phyloP scores from a whole-genome alignment of 2,888 invertebrate genomes.

The Stramonita haemastoma region DNA sequence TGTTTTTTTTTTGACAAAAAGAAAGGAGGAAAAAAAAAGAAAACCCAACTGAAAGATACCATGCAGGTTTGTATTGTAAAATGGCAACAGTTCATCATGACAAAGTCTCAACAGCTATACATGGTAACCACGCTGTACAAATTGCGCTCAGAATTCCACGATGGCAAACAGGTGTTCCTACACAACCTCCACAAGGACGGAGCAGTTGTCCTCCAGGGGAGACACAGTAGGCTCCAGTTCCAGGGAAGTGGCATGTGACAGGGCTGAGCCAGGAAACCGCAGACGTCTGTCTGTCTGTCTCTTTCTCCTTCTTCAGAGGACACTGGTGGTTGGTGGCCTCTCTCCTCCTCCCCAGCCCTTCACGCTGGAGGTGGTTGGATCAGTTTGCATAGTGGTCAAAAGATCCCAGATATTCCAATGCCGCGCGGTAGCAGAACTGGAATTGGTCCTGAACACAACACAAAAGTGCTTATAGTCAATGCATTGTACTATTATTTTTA shows the following conservation, averaged over 20 bases:
- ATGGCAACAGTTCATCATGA: constrained; percentile 19
- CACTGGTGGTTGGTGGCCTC: neutral
- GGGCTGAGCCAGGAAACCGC: neutral
- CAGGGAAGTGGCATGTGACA: neutral
- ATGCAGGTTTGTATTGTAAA: neutral
- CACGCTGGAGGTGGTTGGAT: neutral
- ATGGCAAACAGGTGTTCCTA: neutral
- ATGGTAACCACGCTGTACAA: constrained; percentile 21
- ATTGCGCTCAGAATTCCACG: neutral
- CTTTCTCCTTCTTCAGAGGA: neutral
- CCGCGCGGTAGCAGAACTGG: constrained; percentile 99
- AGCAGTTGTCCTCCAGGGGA: neutral
- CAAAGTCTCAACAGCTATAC: constrained; percentile 8
- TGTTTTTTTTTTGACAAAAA: neutral
- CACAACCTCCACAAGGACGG: neutral
- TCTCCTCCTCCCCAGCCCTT: neutral
- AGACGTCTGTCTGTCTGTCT: neutral
- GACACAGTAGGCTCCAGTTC: neutral
- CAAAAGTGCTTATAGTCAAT: neutral
- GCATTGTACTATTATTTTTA: too few species aligned
- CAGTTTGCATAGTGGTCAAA: constrained; percentile 87
- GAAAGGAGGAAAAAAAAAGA: neutral
- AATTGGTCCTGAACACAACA: constrained; percentile 88
- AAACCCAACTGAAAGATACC: neutral
- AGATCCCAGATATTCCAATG: constrained; percentile 97